phyloP scores from a whole-genome alignment of 2,113 vertebrate species.

The Microcebus lehilahytsara region DNA sequence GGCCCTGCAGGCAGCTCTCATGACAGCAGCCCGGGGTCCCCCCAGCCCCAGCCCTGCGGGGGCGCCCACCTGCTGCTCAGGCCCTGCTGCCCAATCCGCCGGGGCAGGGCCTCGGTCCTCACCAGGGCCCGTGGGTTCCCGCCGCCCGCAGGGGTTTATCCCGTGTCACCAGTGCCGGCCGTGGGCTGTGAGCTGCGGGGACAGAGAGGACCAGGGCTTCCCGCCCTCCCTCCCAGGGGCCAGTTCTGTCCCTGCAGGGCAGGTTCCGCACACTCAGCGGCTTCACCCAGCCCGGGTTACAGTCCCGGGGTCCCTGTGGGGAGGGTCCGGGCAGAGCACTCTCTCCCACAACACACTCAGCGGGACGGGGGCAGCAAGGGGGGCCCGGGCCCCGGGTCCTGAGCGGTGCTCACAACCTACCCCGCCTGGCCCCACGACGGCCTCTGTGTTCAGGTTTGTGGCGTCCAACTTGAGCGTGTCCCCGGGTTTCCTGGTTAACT shows the following conservation, averaged over 20 bases:
- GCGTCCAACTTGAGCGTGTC: background rate
- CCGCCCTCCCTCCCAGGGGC: background rate
- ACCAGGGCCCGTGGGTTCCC: background rate
- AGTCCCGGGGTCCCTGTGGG: background rate
- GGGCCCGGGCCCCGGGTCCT: background rate
- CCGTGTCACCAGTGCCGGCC: background rate
- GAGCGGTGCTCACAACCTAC: background rate
- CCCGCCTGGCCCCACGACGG: no score
- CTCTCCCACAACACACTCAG: background rate
- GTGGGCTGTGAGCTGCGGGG: background rate
- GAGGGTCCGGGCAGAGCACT: background rate
- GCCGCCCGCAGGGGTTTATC: background rate
- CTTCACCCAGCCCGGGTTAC: background rate
- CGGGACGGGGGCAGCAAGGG: background rate
- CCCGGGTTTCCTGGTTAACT: background rate
- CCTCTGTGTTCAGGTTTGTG: no score
- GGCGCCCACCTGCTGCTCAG: background rate
- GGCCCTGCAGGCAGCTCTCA: background rate
- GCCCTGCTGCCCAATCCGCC: background rate
- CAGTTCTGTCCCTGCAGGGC: background rate
- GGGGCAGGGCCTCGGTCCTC: background rate
- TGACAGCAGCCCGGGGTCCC: background rate
- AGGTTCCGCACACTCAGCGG: background rate
- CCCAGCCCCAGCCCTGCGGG: no score
- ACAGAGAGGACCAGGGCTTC: background rate